Evolutionary conservation across 1,140 invertebrate species (phyloP), one percentile per base, ranked within the genome.

Genomic region (Chironomus tepperi): DNA sequence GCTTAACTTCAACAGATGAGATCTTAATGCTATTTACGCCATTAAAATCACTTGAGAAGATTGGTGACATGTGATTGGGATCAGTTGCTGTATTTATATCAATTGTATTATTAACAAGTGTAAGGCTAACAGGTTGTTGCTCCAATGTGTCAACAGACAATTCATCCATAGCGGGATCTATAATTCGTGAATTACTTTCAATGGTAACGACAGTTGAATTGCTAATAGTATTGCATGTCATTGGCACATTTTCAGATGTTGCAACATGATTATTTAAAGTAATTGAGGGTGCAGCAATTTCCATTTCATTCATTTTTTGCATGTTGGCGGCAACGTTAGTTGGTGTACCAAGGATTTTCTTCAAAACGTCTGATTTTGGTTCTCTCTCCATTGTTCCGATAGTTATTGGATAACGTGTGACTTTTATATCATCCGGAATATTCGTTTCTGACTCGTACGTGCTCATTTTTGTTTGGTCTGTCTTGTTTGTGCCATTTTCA

Each of bases 351-450:
- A 85, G 77, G 18, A 85, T 75, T 77, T 85, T 85, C 77, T 84
- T 86, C 84, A 84, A 84, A 81, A 84, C 84, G 74, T 87, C 86
- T 10, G 84, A 86, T 80, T 85, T 85, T 7, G 84, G 82, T 19
- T 57, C 47, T 77, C 82, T 79, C 79, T 87, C 86, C 74, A 87
- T 81, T 76, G 84, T 86, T 74, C 85, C 84, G 43, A 86, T 34
- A 5, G 24, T 34, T 34, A 34, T 85, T 7, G 85, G 83, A 79
- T 85, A 85, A 74, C 86, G 80, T 7, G 85, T 86, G 12, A 87
- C 85, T 82, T 87, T 88, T 74, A 87, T 82, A 78, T 88, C 86
- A 77, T 87, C 87, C 0, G 86, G 85, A 76, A 88, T 83, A 75
- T 88, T 88, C 0, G 84, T 87, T 76, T 87, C 65, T 18, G 16